Conservation (phyloP, 53 echinoderm and acorn worm species). For the Paracentrotus lividus region DNA sequence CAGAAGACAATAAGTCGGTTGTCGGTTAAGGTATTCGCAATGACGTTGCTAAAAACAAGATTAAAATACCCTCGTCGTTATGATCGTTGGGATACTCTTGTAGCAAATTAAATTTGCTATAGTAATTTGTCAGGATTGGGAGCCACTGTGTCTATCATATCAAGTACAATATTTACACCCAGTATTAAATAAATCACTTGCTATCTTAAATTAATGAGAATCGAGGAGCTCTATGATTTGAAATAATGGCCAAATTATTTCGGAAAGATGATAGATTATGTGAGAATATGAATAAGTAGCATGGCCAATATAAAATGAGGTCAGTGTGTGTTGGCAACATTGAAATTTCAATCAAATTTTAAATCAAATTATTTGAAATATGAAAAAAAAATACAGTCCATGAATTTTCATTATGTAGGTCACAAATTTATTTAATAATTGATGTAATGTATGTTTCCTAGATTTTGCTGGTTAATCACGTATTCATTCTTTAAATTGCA, state of each 20-base stretch:
- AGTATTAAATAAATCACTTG: background rate
- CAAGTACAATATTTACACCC: background rate
- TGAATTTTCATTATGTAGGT: no score
- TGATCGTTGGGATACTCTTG: background rate
- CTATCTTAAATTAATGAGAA: background rate
- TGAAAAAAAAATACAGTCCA: no score
- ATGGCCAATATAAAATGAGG: background rate
- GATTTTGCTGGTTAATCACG: no score
- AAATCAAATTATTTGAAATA: background rate
- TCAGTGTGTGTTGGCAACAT: background rate
- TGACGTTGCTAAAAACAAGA: background rate
- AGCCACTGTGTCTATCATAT: background rate
- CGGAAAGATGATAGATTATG: background rate
- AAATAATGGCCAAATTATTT: background rate
- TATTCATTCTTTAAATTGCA: no score
- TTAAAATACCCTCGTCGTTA: conserved; percentile 41
- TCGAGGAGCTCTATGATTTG: background rate
- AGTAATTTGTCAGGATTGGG: background rate
- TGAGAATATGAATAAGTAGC: background rate
- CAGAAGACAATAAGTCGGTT: no score
- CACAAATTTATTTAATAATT: no score
- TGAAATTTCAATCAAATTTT: background rate
- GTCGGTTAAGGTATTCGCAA: background rate
- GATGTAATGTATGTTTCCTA: no score
- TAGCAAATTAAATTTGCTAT: conserved; percentile 9